Evolutionary conservation across 2,797 vertebrate species (phyloP).

Genomic region (Adrianichthys oophorus): DNA sequence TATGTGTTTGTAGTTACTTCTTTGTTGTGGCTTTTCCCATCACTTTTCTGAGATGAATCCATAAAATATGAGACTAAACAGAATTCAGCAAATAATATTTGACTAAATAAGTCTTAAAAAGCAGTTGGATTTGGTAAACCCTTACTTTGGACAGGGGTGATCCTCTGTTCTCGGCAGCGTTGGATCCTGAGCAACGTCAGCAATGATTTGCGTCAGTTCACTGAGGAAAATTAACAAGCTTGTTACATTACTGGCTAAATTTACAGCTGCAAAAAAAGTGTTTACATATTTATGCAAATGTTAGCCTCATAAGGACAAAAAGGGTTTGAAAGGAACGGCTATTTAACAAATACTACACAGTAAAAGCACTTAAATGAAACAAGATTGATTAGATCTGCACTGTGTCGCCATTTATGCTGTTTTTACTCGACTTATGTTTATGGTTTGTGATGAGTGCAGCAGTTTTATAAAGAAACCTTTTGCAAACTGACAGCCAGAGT

Average conservation of each 20-base stretch:
- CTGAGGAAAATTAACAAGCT: constrained; percentile 56
- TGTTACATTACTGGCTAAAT: neutral
- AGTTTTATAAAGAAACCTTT: too few relatives aligned
- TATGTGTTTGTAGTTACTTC: too few relatives aligned
- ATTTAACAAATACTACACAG: too few relatives aligned
- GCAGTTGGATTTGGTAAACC: neutral
- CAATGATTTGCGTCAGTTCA: constrained; percentile 94
- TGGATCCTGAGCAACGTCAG: constrained; percentile 93
- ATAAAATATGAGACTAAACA: neutral
- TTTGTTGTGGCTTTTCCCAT: too few relatives aligned
- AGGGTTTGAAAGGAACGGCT: too few relatives aligned
- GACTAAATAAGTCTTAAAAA: neutral
- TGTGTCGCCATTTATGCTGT: too few relatives aligned
- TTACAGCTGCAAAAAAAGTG: neutral
- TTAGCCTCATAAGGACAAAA: neutral
- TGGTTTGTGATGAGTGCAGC: too few relatives aligned
- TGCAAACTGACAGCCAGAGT: too few relatives aligned
- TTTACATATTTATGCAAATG: neutral
- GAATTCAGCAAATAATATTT: neutral
- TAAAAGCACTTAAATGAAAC: too few relatives aligned
- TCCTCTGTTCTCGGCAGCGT: constrained; percentile 92
- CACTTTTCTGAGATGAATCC: neutral
- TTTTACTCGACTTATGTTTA: neutral
- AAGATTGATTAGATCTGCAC: too few relatives aligned
- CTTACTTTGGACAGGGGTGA: constrained; percentile 93